phyloP scores from a whole-genome alignment of 2,797 vertebrate genomes.

The Syndactyla subalaris region DNA sequence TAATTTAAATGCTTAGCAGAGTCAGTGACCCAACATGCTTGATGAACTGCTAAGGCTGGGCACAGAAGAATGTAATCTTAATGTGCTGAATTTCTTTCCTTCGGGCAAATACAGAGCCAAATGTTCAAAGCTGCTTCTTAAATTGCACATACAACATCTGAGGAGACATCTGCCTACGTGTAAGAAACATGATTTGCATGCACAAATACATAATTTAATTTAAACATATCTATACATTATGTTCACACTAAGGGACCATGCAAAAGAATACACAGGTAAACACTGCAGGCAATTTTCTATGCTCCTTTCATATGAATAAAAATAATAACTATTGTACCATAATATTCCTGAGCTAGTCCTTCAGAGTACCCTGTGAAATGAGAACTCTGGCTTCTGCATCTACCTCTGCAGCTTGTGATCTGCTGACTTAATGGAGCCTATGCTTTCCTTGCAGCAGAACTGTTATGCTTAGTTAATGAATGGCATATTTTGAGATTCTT shows the following conservation, averaged over 20 bases:
- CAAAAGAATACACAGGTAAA: background rate
- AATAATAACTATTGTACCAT: background rate
- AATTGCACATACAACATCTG: conserved; percentile 31
- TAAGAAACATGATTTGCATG: conserved; percentile 25
- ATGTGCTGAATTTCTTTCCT: conserved; percentile 41
- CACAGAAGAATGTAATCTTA: conserved; percentile 25
- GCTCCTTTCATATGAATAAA: background rate
- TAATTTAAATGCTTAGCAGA: conserved; percentile 52
- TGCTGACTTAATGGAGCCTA: background rate
- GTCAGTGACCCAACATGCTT: conserved; percentile 35
- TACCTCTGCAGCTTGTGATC: background rate
- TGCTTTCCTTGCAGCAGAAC: background rate
- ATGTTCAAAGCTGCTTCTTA: conserved; percentile 45
- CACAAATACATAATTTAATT: background rate
- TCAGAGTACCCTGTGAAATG: background rate
- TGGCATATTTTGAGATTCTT: background rate
- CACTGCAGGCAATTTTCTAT: background rate
- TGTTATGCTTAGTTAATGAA: background rate
- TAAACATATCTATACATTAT: background rate
- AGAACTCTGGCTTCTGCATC: background rate
- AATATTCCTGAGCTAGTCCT: background rate
- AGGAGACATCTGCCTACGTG: conserved; percentile 11
- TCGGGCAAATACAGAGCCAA: conserved; percentile 15
- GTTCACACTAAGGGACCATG: background rate
- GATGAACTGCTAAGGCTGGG: conserved; percentile 15